Conservation (phyloP, 2,797 vertebrate genomes). For the Sebastes taczanowskii region DNA sequence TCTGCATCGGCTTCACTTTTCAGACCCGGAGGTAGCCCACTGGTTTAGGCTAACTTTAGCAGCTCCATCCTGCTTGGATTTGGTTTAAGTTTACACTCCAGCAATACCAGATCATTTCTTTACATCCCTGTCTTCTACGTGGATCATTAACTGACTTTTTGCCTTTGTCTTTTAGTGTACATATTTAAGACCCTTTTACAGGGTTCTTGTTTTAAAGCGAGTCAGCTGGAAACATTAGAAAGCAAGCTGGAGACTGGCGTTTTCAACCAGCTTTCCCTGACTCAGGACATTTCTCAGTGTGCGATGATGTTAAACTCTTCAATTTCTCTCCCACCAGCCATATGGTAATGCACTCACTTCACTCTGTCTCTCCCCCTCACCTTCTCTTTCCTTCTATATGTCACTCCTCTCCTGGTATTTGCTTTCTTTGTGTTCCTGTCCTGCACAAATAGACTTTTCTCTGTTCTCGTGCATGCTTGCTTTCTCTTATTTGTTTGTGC, state of each 20-base stretch:
- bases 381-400: conserved; percentile 1
- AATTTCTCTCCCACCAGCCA: conserved; percentile 24
- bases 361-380: not conserved
- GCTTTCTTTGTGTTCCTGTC: conserved; percentile 2
- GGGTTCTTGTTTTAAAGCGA: not conserved
- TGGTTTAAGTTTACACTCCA: not conserved
- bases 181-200: not conserved
- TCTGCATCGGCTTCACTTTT: accelerated
- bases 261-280: not conserved
- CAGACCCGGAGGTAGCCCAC: too few species aligned
- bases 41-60: not conserved
- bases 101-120: not conserved
- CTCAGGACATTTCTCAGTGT: conserved; percentile 29
- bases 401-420: not conserved
- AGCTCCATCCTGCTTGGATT: not conserved
- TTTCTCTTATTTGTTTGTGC: not conserved
- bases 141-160: not conserved
- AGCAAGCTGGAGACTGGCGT: not conserved
- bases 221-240: not conserved
- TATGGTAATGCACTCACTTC: conserved; percentile 48
- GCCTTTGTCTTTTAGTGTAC: not conserved
- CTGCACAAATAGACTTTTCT: conserved; percentile 2
- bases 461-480: not conserved
- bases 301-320: conserved; percentile 13
- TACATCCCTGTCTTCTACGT: not conserved